Base-by-base conservation (phyloP, 1,140 invertebrate species). In the Melitaea cinxia region DNA sequence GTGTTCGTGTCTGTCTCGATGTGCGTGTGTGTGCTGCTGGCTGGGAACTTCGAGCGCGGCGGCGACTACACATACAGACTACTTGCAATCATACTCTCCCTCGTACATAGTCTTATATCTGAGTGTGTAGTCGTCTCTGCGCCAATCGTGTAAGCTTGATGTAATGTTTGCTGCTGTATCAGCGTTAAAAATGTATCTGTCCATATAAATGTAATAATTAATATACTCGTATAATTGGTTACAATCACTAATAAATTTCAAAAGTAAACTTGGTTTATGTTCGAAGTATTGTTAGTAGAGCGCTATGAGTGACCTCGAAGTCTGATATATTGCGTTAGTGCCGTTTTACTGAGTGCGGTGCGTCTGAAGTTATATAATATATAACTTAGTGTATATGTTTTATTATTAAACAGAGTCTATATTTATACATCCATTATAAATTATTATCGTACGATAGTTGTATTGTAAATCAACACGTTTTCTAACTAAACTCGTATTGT, bases 381-480 rank as follows among this genome's bases (percentile, higher is more conserved):
- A 28, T 52, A 19, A 52, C 23, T 61, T 62, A 55, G 17, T 23
- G 37, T 62, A 57, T 52, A 58, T 67, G 57, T 66, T 70, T 59
- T 66, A 55, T 56, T 68, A 65, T 50, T 56, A 56, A 55, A 61
- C 45, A 68, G 70, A 72, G 70, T 72, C 66, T 69, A 68, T 68
- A 60, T 68, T 65, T 55, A 59, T 57, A 47, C 21, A 24, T 57
- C 39, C 35, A 45, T 42, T 26, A 45, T 57, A 39, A 57, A 57
- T 57, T 28, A 57, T 39, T 45, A 57, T 47, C 39, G 23, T 64
- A 57, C 23, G 7, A 42, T 52, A 54, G 49, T 39, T 61, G 21
- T 61, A 52, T 66, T 72, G 68, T 73, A 63, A 70, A 70, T 68
- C 52, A 55, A 62, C 39, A 68, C 39, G 33, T 56, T 62, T 52